phyloP scores from a whole-genome alignment of 2,113 vertebrate species.

The Phylloscopus trochiloides region DNA sequence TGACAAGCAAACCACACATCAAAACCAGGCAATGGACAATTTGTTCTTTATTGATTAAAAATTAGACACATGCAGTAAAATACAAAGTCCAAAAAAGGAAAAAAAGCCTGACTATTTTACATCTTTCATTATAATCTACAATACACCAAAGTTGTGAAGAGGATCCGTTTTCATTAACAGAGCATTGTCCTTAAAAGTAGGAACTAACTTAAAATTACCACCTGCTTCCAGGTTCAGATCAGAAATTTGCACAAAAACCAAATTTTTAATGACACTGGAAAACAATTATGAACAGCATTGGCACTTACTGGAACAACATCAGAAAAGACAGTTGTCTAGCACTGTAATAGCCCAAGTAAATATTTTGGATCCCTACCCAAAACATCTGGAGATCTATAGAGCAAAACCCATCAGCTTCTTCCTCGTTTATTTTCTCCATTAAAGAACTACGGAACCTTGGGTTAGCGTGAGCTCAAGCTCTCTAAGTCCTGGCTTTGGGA shows the following conservation, averaged over 20 bases:
- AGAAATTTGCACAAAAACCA: slow-evolving; percentile 65
- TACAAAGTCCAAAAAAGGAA: slow-evolving; percentile 81
- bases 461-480: slow-evolving; percentile 20
- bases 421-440: neutral
- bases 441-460: neutral
- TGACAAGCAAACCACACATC: neutral
- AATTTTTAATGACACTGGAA: slow-evolving; percentile 61
- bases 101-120: slow-evolving; percentile 79
- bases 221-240: slow-evolving; percentile 71
- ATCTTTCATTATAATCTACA: slow-evolving; percentile 80
- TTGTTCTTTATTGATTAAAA: slow-evolving; percentile 95
- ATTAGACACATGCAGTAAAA: slow-evolving; percentile 91
- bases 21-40: slow-evolving; percentile 66
- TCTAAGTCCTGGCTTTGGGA: slow-evolving; percentile 11
- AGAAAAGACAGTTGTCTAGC: slow-evolving; percentile 51
- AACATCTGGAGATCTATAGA: slow-evolving; percentile 17
- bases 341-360: slow-evolving; percentile 56
- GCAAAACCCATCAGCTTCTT: neutral
- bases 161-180: slow-evolving; percentile 66
- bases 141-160: slow-evolving; percentile 67
- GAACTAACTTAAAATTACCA: slow-evolving; percentile 62
- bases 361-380: slow-evolving; percentile 12
- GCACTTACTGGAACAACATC: slow-evolving; percentile 69
- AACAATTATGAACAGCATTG: slow-evolving; percentile 69
- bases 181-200: slow-evolving; percentile 60